phyloP scores from a whole-genome alignment of 2,888 invertebrate species.

The Schizotus pectinicornis region DNA sequence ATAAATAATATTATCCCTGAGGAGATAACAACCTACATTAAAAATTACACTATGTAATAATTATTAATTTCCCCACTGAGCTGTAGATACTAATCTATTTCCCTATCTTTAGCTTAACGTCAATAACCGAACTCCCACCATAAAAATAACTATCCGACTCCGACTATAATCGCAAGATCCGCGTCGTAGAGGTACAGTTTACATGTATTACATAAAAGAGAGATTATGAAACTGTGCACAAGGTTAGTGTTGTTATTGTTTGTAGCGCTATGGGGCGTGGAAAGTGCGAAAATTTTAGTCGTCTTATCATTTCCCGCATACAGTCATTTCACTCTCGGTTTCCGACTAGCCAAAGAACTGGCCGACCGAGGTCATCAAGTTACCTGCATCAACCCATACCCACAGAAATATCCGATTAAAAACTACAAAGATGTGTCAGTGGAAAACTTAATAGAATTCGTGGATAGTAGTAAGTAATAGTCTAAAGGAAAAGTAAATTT shows the following conservation, averaged over 20 bases:
- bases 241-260: constrained; percentile 21
- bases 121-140: not conserved
- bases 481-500: no score
- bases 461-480: no score
- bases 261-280: not conserved
- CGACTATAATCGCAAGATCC: no score
- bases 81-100: no score
- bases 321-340: constrained; percentile 5
- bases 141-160: no score
- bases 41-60: no score
- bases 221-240: constrained; percentile 30
- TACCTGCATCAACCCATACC: constrained; percentile 7
- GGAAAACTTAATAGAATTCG: not conserved
- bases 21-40: no score
- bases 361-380: constrained; percentile 8
- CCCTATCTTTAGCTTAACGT: not conserved
- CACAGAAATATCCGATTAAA: constrained; percentile 5
- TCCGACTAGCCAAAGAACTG: constrained; percentile 12
- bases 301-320: not conserved
- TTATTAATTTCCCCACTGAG: no score
- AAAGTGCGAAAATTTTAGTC: constrained; percentile 7
- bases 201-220: no score
- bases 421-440: constrained; percentile 2
- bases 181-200: constrained; percentile 30
- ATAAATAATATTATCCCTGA: no score